Percentiles rank a stretch among this genome's conserved stretches.
Conservation (phyloP, 2,888 invertebrate genomes). For the Pyrochroa serraticornis region DNA sequence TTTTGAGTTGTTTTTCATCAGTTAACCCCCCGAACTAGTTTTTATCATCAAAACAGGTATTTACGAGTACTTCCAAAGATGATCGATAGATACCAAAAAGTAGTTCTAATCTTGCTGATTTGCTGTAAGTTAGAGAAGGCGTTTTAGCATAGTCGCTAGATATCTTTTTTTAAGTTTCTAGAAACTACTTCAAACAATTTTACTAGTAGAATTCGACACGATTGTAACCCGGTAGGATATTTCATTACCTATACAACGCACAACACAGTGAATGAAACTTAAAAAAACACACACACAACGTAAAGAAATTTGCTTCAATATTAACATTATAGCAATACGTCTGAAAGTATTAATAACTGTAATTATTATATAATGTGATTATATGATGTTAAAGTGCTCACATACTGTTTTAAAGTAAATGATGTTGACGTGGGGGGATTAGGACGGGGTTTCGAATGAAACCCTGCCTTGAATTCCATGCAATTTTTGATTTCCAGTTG, state of each 20-base stretch:
- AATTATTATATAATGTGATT: conserved; percentile 46
- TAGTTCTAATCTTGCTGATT: not conserved
- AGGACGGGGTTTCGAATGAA: too few species aligned
- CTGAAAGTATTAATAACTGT: conserved; percentile 41
- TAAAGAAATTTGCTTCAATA: conserved; percentile 33
- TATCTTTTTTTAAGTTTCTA: not conserved
- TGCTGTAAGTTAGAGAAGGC: conserved; percentile 9
- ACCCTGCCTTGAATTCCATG: not conserved
- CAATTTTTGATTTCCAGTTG: conserved; percentile 4
- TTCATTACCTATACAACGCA: conserved; percentile 16
- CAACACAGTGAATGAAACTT: conserved; percentile 10
- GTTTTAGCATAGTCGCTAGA: conserved; percentile 8
- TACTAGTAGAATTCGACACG: too few species aligned
- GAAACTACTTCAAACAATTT: not conserved
- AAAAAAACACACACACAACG: conserved; percentile 10
- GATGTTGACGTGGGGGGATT: conserved; percentile 7
- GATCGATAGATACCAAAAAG: conserved; percentile 11
- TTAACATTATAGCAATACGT: conserved; percentile 41
- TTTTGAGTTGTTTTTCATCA: too few species aligned
- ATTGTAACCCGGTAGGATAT: too few species aligned
- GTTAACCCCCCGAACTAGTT: too few species aligned
- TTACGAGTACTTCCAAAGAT: conserved; percentile 16
- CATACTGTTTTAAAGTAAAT: conserved; percentile 30
- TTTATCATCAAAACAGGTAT: too few species aligned
- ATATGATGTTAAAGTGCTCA: conserved; percentile 40